These are phyloP conservation scores for Mythimna impura DNA, from an alignment of 2,888 invertebrate species.

Conservation along the genomic window DNA sequence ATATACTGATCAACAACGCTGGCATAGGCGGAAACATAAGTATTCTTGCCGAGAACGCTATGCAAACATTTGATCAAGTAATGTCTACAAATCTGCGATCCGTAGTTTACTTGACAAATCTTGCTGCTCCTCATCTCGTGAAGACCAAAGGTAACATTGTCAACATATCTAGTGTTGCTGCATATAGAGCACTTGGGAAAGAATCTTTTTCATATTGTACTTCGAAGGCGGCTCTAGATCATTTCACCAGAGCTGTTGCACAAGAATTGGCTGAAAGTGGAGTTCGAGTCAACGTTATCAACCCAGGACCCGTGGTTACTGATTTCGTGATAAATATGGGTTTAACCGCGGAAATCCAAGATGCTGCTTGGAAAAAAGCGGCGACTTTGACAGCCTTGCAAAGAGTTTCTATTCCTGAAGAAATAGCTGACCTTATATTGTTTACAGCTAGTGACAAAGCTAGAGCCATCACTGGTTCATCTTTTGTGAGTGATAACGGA, in stretches of 20 bases:
- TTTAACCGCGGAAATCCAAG: no score
- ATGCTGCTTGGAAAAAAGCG: no score
- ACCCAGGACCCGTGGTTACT: no score
- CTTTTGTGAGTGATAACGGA: background rate
- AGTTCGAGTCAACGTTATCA: slow-evolving; percentile 85
- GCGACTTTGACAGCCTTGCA: no score
- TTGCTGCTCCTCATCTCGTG: slow-evolving; percentile 60
- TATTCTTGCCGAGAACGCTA: slow-evolving; percentile 23
- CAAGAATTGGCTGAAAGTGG: slow-evolving; percentile 93
- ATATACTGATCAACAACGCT: slow-evolving; percentile 20
- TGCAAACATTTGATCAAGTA: slow-evolving; percentile 32
- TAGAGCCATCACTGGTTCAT: slow-evolving; percentile 78
- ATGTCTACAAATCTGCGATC: slow-evolving; percentile 50
- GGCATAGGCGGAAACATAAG: background rate
- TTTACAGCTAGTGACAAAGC: background rate
- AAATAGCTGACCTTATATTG: background rate
- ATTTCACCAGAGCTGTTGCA: slow-evolving; percentile 65
- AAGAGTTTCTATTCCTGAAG: background rate
- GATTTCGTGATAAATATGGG: no score
- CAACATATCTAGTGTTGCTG: slow-evolving; percentile 86
- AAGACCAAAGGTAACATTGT: slow-evolving; percentile 91
- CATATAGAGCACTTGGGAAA: no score
- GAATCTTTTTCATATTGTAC: no score
- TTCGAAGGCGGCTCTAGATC: slow-evolving; percentile 6
- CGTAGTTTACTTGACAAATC: slow-evolving; percentile 46